A percentile compares a stretch with the other conserved stretches of the same genome.
phyloP scores from a whole-genome alignment of 1,140 invertebrate species.

The Andrena cerasifolii region DNA sequence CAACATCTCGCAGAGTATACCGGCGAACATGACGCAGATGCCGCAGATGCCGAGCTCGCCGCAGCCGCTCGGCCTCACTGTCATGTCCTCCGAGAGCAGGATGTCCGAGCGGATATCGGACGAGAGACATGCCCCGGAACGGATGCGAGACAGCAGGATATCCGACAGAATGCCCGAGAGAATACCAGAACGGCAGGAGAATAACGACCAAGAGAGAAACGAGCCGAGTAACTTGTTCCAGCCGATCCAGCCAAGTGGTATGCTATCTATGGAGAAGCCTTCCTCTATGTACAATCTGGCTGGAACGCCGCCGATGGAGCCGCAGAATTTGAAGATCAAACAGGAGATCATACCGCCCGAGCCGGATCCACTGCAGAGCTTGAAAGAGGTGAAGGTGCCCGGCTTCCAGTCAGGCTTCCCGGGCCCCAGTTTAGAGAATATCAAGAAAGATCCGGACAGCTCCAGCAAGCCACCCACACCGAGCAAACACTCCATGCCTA shows the following conservation, averaged over 20 bases:
- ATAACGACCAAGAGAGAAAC: conserved; percentile 68
- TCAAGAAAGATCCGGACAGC: conserved; percentile 89
- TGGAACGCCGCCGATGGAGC: conserved; percentile 84
- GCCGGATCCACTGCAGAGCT: conserved; percentile 88
- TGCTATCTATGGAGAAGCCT: conserved; percentile 69
- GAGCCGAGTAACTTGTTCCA: conserved; percentile 81
- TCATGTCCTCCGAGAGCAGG: conserved; percentile 74
- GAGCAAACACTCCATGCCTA: conserved; percentile 72
- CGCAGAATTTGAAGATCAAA: conserved; percentile 91
- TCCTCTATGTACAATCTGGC: conserved; percentile 78
- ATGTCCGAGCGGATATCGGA: conserved; percentile 73
- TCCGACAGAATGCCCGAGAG: conserved; percentile 58
- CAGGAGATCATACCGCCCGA: conserved; percentile 86
- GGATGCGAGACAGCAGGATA: conserved; percentile 59
- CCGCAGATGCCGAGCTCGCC: conserved; percentile 74
- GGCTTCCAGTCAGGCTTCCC: conserved; percentile 84
- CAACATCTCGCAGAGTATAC: conserved; percentile 77
- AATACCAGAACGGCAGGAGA: conserved; percentile 62
- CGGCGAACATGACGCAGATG: conserved; percentile 74
- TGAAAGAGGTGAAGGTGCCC: conserved; percentile 91
- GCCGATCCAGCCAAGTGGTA: conserved; percentile 81
- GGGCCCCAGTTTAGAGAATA: conserved; percentile 86
- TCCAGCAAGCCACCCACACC: conserved; percentile 77
- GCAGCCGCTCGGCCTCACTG: conserved; percentile 77
- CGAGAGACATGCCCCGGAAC: conserved; percentile 60